Base-by-base conservation (phyloP, 1,140 invertebrate species). In the Cyrtorhinus lividipennis region DNA sequence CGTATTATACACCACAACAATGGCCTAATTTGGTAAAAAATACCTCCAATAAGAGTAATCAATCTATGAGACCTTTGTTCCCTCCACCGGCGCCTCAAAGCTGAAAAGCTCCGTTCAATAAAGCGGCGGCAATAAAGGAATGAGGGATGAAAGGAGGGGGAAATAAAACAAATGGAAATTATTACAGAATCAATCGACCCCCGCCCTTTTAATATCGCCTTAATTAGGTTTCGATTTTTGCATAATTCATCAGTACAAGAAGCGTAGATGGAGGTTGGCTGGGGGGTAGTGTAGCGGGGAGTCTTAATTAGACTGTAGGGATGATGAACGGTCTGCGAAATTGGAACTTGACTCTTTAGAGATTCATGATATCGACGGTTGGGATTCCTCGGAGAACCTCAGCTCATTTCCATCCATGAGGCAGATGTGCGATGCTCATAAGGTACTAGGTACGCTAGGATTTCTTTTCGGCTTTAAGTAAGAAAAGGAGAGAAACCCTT, bases 221-320 rank as follows among this genome's bases (percentile, higher is more conserved):
- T 59, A 59, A 59, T 59, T 59, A 59, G 58, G 26, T 59, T 59
- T 59, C 58, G 58, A 59, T 59, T 59, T 59, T 59, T 59, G 58
- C 58, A 59, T 59, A 59, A 59, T 59, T 59, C 58, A 59, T 59
- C 58, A 59, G 58, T 27, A 59, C 24, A 59, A n/a, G 38, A 30
- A 30, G n/a, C n/a, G n/a, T n/a, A 59, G 26, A 30, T 24, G 58
- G 22, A 30, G 27, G 58, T n/a, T 13, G 15, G 58, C n/a, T 30
- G 24, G 15, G 24, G 27, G 23, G 24, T 59, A 30, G 58, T 30
- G 24, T n/a, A n/a, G 27, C 12, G 25, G 58, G 27, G 26, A 26
- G 58, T 59, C 27, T 59, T 59, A 59, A 59, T 59, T 59, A 53
- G 48, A 53, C 48, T 53, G 10, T 53, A 15, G 20, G 48, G 20